Evolutionary conservation across 2,888 invertebrate genomes (phyloP), one percentile per base, ranked within the genome.

Genomic region (Zelleria hepariella): DNA sequence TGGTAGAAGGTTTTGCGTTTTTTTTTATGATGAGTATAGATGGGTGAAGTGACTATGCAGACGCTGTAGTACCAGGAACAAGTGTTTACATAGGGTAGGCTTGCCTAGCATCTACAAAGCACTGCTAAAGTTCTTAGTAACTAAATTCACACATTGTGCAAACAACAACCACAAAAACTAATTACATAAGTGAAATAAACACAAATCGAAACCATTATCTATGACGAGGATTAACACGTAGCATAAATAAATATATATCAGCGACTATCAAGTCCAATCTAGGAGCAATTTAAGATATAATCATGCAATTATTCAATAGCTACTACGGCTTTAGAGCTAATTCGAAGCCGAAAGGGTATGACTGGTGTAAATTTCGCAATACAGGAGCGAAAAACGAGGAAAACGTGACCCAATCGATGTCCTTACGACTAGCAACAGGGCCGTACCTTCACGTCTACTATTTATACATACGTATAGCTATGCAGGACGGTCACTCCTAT

Each of bases 391-490:
- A 64, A 66, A 66, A 61, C 64, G 58, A 61, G 62, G 61, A 63
- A 65, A 67, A 67, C 65, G 65, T 65, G 68, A 62, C 70, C 67
- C 64, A 80, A 84, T 85, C 86, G 79, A 86, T 85, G 81, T 71
- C 65, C 68, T 66, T 74, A 68, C 72, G 66, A 70, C 68, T 81
- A 79, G 83, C 77, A 81, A 82, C 80, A 82, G 84, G 84, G 82
- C 83, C 75, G 80, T 76, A 78, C 74, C 82, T 69, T 26, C 10
- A n/a, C 20, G 15, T 70, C 66, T 58, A 57, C 15, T 10, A 15
- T 15, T 15, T 42, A 42, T 42, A 42, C 15, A 42, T 64, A 66
- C 63, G 64, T 68, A 63, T 68, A 68, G 24, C 60, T 63, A 63
- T 65, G 64, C 63, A 67, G 24, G 32, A 27, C 57, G 60, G 51